These are phyloP conservation scores for Lemur catta DNA, from an alignment of 2,797 vertebrate genomes.

Conservation along the genomic window DNA sequence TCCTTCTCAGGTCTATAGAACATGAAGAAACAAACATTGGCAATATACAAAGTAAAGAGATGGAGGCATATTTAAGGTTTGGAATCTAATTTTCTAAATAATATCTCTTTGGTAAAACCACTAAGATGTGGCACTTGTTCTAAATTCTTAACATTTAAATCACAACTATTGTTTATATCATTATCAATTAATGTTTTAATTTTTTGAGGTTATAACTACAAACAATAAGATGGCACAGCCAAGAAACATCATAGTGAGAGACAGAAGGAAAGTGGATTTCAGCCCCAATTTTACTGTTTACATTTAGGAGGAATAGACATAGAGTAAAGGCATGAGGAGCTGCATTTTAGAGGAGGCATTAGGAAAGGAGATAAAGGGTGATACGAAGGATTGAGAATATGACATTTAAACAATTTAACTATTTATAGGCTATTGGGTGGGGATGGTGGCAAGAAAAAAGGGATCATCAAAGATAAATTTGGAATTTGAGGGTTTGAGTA, in stretches of 20 bases:
- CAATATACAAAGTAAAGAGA: conserved; percentile 20
- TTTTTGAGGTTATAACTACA: background rate
- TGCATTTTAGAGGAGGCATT: background rate
- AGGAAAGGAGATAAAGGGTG: background rate
- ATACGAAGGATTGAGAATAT: background rate
- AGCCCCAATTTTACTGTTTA: background rate
- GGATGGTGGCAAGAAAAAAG: background rate
- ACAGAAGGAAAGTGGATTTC: background rate
- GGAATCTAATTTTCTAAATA: conserved; percentile 21
- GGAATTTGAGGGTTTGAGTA: background rate
- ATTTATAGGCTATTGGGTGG: background rate
- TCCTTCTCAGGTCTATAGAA: conserved; percentile 68
- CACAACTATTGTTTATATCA: background rate
- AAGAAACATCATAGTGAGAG: background rate
- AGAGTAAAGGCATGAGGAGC: background rate
- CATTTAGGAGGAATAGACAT: background rate
- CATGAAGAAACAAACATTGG: conserved; percentile 56
- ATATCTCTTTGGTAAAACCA: conserved; percentile 22
- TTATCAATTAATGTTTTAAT: background rate
- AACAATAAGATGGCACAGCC: background rate
- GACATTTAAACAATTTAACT: background rate
- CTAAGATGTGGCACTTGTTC: background rate
- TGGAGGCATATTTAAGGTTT: background rate
- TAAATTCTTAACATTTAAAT: conserved; percentile 16
- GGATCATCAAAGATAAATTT: background rate